Percentiles rank a stretch among this genome's conserved stretches.
phyloP scores from a whole-genome alignment of 2,113 vertebrate species.

The Catharus minimus region DNA sequence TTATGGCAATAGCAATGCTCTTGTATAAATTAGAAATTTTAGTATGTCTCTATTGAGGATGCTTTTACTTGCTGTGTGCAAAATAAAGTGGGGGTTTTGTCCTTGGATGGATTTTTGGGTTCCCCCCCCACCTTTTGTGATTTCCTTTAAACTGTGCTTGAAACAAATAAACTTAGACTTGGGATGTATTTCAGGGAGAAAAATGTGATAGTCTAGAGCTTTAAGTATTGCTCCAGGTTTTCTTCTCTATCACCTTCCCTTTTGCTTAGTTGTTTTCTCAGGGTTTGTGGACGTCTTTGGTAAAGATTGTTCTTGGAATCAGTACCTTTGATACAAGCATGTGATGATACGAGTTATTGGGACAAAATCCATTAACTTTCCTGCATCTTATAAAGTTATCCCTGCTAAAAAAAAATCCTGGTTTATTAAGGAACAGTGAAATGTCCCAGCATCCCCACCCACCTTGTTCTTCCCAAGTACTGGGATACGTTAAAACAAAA shows the following conservation, averaged over 20 bases:
- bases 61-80: neutral
- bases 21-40: neutral
- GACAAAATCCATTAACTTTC: neutral
- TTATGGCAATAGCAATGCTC: neutral
- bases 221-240: neutral
- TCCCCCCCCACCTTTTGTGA: neutral
- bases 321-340: neutral
- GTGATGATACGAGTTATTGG: neutral
- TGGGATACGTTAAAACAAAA: neutral
- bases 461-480: neutral
- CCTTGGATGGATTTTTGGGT: neutral
- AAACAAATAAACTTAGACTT: neutral
- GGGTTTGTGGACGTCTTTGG: neutral
- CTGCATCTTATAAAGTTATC: neutral
- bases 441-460: neutral
- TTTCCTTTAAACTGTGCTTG: neutral
- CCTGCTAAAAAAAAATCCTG: neutral
- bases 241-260: neutral
- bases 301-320: neutral
- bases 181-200: neutral
- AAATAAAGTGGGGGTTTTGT: accelerated
- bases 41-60: neutral
- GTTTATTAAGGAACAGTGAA: neutral
- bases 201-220: neutral
- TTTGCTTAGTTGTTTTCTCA: neutral